Percentiles rank a stretch among this genome's conserved stretches.
Evolutionary conservation across 2,888 invertebrate genomes (phyloP).

Genomic region (Drosophila lacicola): DNA sequence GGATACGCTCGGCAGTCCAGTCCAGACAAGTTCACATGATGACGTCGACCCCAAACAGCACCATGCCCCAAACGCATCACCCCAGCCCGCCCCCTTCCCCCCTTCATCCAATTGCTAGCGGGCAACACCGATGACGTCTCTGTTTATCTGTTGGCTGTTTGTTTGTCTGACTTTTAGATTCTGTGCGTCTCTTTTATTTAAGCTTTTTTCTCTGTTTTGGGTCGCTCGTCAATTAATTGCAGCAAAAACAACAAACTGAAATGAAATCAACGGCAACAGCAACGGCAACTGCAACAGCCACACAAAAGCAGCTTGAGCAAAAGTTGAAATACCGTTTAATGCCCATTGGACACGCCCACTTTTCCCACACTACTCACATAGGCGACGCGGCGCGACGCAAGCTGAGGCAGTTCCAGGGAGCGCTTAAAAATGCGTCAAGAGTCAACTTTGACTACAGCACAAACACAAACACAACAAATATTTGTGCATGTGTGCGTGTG

Average conservation of each 20-base stretch:
- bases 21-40: slow-evolving; percentile 70
- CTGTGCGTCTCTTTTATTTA: slow-evolving; percentile 35
- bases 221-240: slow-evolving; percentile 75
- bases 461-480: slow-evolving; percentile 18
- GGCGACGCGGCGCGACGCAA: slow-evolving; percentile 11
- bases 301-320: slow-evolving; percentile 65
- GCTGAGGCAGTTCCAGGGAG: slow-evolving; percentile 37
- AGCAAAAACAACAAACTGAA: slow-evolving; percentile 68
- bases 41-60: slow-evolving; percentile 47
- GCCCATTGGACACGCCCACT: slow-evolving; percentile 74
- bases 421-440: slow-evolving; percentile 78
- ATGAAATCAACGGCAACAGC: slow-evolving; percentile 69
- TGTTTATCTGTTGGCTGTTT: slow-evolving; percentile 63
- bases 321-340: slow-evolving; percentile 77
- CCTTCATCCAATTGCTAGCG: background rate
- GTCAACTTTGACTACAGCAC: slow-evolving; percentile 71
- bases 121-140: slow-evolving; percentile 57
- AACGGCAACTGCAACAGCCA: slow-evolving; percentile 34
- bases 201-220: slow-evolving; percentile 46
- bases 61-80: background rate
- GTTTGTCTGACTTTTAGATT: slow-evolving; percentile 62
- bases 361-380: slow-evolving; percentile 66
- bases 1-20: slow-evolving; percentile 52
- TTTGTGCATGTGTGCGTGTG: slow-evolving; percentile 8
- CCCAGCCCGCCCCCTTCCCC: background rate